Evolutionary conservation across 2,888 invertebrate genomes (phyloP).

Genomic region (Pogonocherus hispidulus): DNA sequence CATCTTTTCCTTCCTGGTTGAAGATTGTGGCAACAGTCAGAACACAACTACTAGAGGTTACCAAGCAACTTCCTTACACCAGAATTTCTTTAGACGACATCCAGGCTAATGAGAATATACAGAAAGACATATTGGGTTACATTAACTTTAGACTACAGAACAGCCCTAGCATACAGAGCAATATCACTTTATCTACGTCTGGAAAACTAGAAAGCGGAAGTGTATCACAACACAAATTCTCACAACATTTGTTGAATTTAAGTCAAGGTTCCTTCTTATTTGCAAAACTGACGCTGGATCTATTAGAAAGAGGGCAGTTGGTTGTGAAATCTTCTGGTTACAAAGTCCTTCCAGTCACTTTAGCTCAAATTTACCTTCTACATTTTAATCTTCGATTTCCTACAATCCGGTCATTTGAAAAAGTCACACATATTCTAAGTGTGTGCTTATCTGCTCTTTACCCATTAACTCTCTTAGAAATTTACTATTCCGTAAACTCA

Average conservation of each 20-base stretch:
- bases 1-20: conserved; percentile 89
- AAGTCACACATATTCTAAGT: conserved; percentile 88
- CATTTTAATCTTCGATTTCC: conserved; percentile 95
- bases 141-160: conserved; percentile 86
- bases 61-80: conserved; percentile 86
- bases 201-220: conserved; percentile 78
- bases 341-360: conserved; percentile 89
- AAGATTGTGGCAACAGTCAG: conserved; percentile 91
- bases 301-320: conserved; percentile 91
- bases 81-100: conserved; percentile 81
- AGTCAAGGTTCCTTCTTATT: conserved; percentile 93
- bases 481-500: conserved; percentile 94
- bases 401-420: conserved; percentile 90
- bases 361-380: conserved; percentile 90
- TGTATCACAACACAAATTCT: conserved; percentile 83
- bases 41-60: conserved; percentile 85
- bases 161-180: conserved; percentile 86
- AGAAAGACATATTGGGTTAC: conserved; percentile 90
- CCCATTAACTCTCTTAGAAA: conserved; percentile 90
- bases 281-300: conserved; percentile 90
- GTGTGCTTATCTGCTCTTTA: conserved; percentile 93
- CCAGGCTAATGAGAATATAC: conserved; percentile 81
- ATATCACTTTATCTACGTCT: conserved; percentile 75
- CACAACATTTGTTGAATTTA: conserved; percentile 85
- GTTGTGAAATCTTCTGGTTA: conserved; percentile 95